phyloP scores from a whole-genome alignment of 2,888 invertebrate genomes.

The Chloromyia formosa region DNA sequence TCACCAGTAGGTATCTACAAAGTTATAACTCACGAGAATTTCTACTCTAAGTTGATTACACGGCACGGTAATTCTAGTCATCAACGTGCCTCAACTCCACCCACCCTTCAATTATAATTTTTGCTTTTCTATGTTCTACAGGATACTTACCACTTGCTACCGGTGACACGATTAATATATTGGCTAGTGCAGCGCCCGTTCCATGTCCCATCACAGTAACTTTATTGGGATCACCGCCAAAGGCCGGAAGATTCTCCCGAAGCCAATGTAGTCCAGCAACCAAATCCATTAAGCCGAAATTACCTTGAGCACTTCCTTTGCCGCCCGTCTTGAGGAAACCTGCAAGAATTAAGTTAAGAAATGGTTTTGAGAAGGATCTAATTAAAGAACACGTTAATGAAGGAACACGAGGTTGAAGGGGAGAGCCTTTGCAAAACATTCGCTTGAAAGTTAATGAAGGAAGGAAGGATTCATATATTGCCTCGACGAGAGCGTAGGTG shows the following conservation, averaged over 20 bases:
- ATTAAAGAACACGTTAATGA: constrained; percentile 37
- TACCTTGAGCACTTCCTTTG: constrained; percentile 88
- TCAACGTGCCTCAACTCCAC: background rate
- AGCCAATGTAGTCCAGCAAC: constrained; percentile 98
- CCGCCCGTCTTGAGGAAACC: constrained; percentile 91
- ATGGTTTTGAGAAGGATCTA: constrained; percentile 25
- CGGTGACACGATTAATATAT: constrained; percentile 94
- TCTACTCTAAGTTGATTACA: background rate
- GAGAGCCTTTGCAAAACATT: background rate
- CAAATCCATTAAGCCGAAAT: constrained; percentile 90
- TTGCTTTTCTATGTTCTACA: background rate
- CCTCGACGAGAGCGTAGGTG: background rate
- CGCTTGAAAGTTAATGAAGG: background rate
- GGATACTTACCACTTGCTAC: constrained; percentile 83
- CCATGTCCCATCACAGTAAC: constrained; percentile 96
- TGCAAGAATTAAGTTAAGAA: constrained; percentile 57
- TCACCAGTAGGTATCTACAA: too few species aligned
- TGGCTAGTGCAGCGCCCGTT: constrained; percentile 95
- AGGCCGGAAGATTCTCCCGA: constrained; percentile 91
- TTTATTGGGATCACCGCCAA: constrained; percentile 93
- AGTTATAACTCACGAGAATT: too few species aligned
- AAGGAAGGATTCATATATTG: too few species aligned
- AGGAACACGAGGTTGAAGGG: background rate
- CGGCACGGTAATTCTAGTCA: background rate
- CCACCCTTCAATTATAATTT: background rate